Base-by-base conservation (phyloP, 1,140 invertebrate genomes). In the Scaptomyza hsui region DNA sequence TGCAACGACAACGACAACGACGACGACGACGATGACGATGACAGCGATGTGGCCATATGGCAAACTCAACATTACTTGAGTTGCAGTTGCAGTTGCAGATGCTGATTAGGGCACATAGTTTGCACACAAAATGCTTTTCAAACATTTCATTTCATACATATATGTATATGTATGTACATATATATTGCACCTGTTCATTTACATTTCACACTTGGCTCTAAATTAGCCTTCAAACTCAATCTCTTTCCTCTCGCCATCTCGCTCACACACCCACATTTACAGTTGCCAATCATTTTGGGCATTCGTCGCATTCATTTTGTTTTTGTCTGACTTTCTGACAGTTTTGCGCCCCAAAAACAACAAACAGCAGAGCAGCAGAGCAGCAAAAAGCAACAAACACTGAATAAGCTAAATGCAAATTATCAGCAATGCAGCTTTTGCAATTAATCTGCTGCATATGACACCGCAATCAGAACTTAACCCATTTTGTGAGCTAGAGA, bases 361-460 rank as follows among this genome's bases (percentile, higher is more conserved):
- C 29, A 32, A 32, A 32, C 29, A 32, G 10, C 29, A 12, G 2
- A n/a, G n/a, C n/a, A n/a, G n/a, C n/a, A n/a, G n/a, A n/a, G 0
- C 29, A 32, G 29, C 3, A 4, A 37, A n/a, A n/a, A 37, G 26
- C 26, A 35, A 35, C 32, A 37, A 37, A 37, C 4, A 37, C 12
- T n/a, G n/a, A n/a, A n/a, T 12, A 12, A 2, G n/a, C 12, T 37
- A 4, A 53, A 83, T 78, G 79, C 74, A 79, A 68, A 81, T 80
- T 85, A 86, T 86, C 77, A 80, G 81, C 81, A 85, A 80, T 85
- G 81, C 81, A 77, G 81, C 55, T 81, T 29, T 37, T 63, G 82
- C 81, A 81, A 85, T 85, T 86, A 85, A 85, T 85, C 82, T 85
- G 70, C 73, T 85, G 81, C 81, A 81, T 85, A 85, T 85, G 81